Conservation (phyloP, 2,113 vertebrate genomes). For the Pygoscelis antarcticus region DNA sequence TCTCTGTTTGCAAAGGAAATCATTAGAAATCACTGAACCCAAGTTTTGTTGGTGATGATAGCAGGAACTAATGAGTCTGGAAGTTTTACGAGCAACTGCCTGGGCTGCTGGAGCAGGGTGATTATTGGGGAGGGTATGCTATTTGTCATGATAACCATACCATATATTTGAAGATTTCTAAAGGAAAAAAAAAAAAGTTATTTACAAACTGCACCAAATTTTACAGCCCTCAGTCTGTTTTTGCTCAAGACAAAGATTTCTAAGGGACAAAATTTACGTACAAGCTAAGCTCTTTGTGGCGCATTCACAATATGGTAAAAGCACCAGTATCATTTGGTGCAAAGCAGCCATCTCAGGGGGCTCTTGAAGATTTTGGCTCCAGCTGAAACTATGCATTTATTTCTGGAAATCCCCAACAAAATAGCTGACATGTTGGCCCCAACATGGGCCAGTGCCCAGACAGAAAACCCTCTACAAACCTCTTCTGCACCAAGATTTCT, state of each 20-base stretch:
- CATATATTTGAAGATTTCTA: neutral
- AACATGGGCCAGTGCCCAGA: neutral
- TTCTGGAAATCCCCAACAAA: neutral
- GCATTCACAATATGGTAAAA: accelerated
- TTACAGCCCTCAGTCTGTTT: neutral
- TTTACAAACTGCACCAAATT: neutral
- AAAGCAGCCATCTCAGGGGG: neutral
- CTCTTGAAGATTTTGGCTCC: neutral
- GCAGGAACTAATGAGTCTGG: neutral
- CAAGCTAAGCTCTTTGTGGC: neutral
- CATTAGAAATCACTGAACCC: neutral
- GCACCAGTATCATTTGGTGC: accelerated
- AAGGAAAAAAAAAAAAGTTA: neutral
- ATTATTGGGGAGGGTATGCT: neutral
- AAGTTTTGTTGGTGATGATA: neutral
- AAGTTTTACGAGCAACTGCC: neutral
- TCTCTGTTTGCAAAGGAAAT: neutral
- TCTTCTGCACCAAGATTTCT: neutral
- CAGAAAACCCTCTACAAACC: neutral
- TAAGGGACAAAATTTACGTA: neutral
- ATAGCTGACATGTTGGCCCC: neutral
- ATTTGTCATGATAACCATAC: neutral
- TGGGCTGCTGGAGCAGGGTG: neutral
- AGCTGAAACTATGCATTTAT: neutral
- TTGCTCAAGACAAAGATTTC: neutral